Percentiles rank a stretch among this genome's conserved stretches.
phyloP scores from a whole-genome alignment of 2,113 vertebrate species.

The Melanotaenia duboulayi region DNA sequence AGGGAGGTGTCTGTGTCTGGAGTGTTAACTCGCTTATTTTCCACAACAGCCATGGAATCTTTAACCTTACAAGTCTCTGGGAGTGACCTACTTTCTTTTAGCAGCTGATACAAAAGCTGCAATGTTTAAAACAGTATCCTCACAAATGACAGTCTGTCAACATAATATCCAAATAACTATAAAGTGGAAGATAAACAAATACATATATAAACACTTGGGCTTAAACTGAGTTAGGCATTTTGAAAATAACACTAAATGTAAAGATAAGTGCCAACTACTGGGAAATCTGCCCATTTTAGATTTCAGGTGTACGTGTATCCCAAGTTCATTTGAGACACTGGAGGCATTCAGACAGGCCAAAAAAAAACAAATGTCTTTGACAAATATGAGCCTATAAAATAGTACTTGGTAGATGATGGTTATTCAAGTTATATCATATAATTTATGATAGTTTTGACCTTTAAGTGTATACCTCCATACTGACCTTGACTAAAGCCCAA shows the following conservation, averaged over 20 bases:
- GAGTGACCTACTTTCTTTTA: conserved; percentile 63
- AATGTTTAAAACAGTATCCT: conserved; percentile 50
- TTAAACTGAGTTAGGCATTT: conserved; percentile 13
- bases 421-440: conserved; percentile 4
- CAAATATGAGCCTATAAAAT: neutral
- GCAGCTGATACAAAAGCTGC: conserved; percentile 49
- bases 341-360: neutral
- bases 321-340: neutral
- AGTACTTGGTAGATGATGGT: neutral
- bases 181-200: conserved; percentile 37
- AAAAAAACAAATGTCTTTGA: neutral
- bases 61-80: conserved; percentile 70
- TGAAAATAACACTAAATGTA: conserved; percentile 28
- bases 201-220: conserved; percentile 1
- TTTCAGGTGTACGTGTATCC: neutral
- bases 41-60: conserved; percentile 66
- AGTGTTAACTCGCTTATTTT: conserved; percentile 70
- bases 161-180: conserved; percentile 22
- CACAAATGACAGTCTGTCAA: conserved; percentile 29
- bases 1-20: conserved; percentile 70
- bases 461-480: conserved; percentile 25
- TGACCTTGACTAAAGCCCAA: conserved; percentile 29
- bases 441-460: neutral
- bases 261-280: conserved; percentile 17
- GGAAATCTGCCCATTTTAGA: neutral